Evolutionary conservation across 2,888 invertebrate genomes (phyloP).

Genomic region (Meliscaeva auricollis): DNA sequence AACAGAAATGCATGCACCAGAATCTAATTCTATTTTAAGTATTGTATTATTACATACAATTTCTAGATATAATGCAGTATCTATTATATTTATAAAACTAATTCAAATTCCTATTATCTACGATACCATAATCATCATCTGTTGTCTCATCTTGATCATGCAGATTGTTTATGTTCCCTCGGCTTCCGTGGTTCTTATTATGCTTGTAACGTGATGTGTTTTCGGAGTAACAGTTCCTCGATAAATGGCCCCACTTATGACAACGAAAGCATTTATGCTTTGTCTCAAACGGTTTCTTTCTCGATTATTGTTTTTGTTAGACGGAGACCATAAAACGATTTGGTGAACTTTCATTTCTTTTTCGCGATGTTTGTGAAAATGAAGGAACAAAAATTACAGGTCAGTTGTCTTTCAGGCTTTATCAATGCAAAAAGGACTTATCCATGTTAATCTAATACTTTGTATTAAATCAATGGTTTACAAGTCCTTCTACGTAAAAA

Average conservation of each 20-base stretch:
- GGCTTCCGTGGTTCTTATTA: not conserved
- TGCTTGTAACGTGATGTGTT: not conserved
- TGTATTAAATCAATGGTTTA: too few relatives aligned
- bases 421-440: too few relatives aligned
- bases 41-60: not conserved
- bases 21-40: conserved; percentile 19
- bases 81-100: conserved; percentile 12
- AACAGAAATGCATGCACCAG: conserved; percentile 15
- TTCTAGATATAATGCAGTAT: conserved; percentile 17
- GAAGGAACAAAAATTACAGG: too few relatives aligned
- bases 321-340: not conserved
- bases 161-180: conserved; percentile 7
- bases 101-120: conserved; percentile 10
- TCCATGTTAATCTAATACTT: too few relatives aligned
- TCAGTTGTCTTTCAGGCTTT: too few relatives aligned
- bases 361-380: conserved; percentile 6
- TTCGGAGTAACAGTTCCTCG: conserved; percentile 10
- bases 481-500: too few relatives aligned
- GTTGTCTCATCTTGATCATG: not conserved
- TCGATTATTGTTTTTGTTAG: conserved; percentile 2
- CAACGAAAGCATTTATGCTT: conserved; percentile 3
- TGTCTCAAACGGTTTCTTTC: conserved; percentile 5
- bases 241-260: conserved; percentile 2
- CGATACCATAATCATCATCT: not conserved
- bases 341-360: not conserved